These are phyloP conservation scores for Apogon hyalosoma DNA, from an alignment of 2,797 vertebrate species.

Conservation along the genomic window DNA sequence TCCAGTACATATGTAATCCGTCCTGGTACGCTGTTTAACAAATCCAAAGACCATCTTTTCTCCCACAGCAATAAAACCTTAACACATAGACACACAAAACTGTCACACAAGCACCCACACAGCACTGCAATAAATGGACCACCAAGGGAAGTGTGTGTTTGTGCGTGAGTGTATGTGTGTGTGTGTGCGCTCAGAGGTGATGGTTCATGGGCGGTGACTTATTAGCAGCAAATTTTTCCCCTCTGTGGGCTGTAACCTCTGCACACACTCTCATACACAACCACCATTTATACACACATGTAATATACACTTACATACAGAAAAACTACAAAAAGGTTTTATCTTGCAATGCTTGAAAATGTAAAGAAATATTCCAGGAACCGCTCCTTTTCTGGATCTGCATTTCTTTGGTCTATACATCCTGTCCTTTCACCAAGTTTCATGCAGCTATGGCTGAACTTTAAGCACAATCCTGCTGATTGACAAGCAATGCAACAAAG, in stretches of 20 bases:
- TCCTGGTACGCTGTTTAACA: constrained; percentile 2
- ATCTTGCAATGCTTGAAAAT: no score
- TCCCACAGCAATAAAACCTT: constrained; percentile 46
- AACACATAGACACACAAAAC: constrained; percentile 41
- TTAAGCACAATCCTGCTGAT: no score
- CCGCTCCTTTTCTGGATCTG: no score
- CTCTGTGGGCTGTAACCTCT: constrained; percentile 51
- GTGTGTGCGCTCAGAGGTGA: constrained; percentile 22
- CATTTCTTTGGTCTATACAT: no score
- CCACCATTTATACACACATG: not conserved
- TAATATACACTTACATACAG: constrained; percentile 5
- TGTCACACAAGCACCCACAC: constrained; percentile 47
- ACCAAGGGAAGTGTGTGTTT: constrained; percentile 40
- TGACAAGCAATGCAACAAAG: not conserved
- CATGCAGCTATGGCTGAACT: no score
- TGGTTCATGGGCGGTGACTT: constrained; percentile 28
- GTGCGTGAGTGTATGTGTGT: not conserved
- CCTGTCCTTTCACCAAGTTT: no score
- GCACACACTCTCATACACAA: constrained; percentile 21
- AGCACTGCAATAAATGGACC: constrained; percentile 54
- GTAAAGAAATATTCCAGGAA: no score
- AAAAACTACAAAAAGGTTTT: constrained; percentile 14
- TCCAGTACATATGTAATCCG: not conserved
- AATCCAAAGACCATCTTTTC: constrained; percentile 29
- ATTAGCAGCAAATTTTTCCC: constrained; percentile 40